phyloP scores from a whole-genome alignment of 2,113 vertebrate species.

The Protobothrops flavoviridis region DNA sequence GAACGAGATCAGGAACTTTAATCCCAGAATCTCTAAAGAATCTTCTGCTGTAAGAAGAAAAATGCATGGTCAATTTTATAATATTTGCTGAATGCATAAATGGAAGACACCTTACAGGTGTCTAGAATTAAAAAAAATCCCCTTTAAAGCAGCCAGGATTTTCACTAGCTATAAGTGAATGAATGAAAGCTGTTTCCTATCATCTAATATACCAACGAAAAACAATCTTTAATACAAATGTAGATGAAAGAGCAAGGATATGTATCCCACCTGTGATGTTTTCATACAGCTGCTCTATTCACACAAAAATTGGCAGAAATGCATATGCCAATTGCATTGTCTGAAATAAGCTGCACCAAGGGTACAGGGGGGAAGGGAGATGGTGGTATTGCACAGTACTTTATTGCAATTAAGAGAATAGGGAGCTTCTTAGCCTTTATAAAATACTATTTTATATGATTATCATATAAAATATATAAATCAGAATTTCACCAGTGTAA shows the following conservation, averaged over 20 bases:
- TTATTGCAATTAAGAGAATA: not conserved
- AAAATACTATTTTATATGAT: not conserved
- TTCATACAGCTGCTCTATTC: not conserved
- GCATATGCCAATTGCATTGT: not conserved
- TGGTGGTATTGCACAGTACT: not conserved
- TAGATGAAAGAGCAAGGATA: not conserved
- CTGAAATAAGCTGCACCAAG: not conserved
- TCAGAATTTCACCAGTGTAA: not conserved
- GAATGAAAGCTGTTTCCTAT: not conserved
- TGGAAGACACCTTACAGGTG: not conserved
- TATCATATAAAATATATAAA: not conserved
- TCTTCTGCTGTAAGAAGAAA: not conserved
- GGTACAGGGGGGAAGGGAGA: not conserved
- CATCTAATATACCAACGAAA: not conserved
- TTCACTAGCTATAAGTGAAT: not conserved
- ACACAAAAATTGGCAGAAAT: not conserved
- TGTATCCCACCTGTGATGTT: not conserved
- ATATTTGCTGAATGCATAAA: not conserved
- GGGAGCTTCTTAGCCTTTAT: not conserved
- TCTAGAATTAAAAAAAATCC: not conserved
- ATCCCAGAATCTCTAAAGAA: not conserved
- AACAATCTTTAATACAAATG: not conserved
- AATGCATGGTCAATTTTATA: not conserved
- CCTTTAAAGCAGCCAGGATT: not conserved
- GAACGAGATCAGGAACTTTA: not conserved